Base-by-base conservation (phyloP, 2,797 vertebrate species). In the Hypotaenidia philippensis region DNA sequence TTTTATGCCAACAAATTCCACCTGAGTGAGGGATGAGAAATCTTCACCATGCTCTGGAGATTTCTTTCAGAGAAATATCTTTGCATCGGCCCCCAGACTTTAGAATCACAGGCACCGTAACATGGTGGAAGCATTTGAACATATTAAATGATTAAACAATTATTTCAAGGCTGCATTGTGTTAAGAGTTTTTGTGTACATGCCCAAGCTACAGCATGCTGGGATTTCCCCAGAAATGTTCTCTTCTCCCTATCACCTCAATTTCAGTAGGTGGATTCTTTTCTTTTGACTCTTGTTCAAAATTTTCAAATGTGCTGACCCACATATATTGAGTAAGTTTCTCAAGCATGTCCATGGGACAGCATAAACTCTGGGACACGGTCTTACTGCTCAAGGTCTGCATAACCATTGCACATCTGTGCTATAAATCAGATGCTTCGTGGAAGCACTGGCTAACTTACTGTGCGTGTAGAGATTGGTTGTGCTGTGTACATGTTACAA, bases 401-500 rank as follows among this genome's bases (percentile, higher is more conserved):
- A 45, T 27, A 83, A 27, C 18, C 45, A 61, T 0, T 83, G 25
- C 34, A 56, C 14, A 81, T 45, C 10, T 53, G 9, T 55, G 41
- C 32, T 81, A 20, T 69, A 56, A 60, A 78, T 34, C 32, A 64
- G 17, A 64, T 10, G 17, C 27, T 70, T 64, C 45, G 32, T 68
- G 71, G 64, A 85, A 78, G 53, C 45, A 49, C 49, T 52, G 57
- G 27, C 44, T 44, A 34, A 44, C 9, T 29, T 38, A 45, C 32
- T 41, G 38, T 11, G 31, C 1, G 0, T 8, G 52, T 20, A 38
- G 70, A 75, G 25, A 45, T 19, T 6, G 1, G 11, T 1, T 59
- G 41, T 36, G 49, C n/a, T 49, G 40, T 36, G 9, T 9, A 26
- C 44, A 45, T 0, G 1, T 74, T 59, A 76, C 21, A 27, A 80